phyloP scores from a whole-genome alignment of 2,888 invertebrate genomes.

The Flexamia atlantica region DNA sequence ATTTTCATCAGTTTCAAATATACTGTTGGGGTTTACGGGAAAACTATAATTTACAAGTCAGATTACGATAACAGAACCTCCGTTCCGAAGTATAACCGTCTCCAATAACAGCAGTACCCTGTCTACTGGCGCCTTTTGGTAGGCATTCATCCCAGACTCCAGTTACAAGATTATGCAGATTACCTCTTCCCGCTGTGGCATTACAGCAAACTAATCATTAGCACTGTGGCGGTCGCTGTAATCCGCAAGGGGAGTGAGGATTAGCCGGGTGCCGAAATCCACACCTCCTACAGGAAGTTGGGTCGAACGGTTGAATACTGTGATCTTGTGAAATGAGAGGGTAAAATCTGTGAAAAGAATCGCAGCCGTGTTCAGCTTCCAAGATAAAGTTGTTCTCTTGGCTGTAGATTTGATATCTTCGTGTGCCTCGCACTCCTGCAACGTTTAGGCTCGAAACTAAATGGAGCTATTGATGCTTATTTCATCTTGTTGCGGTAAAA shows the following conservation, averaged over 20 bases:
- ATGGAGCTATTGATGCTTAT: too few species aligned
- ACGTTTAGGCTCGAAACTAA: too few species aligned
- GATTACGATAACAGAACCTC: too few species aligned
- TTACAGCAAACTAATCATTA: background rate
- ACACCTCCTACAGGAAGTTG: background rate
- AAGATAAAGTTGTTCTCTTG: too few species aligned
- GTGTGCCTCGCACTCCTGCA: too few species aligned
- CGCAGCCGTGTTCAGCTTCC: too few species aligned
- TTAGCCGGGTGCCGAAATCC: background rate
- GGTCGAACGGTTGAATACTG: background rate
- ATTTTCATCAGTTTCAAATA: too few species aligned
- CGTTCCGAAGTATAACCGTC: too few species aligned
- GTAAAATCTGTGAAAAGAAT: background rate
- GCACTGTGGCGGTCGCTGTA: slow-evolving; percentile 5
- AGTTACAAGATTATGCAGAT: background rate
- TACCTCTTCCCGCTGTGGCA: background rate
- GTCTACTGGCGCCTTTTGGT: background rate
- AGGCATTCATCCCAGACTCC: background rate
- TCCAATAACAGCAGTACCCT: background rate
- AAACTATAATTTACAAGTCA: too few species aligned
- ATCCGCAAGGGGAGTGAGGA: slow-evolving; percentile 8
- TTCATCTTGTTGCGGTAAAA: too few species aligned
- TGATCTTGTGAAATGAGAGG: background rate
- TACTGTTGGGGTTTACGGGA: too few species aligned
- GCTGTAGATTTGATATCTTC: too few species aligned